phyloP scores from a whole-genome alignment of 2,888 invertebrate species.

The Pegoplata infirma region DNA sequence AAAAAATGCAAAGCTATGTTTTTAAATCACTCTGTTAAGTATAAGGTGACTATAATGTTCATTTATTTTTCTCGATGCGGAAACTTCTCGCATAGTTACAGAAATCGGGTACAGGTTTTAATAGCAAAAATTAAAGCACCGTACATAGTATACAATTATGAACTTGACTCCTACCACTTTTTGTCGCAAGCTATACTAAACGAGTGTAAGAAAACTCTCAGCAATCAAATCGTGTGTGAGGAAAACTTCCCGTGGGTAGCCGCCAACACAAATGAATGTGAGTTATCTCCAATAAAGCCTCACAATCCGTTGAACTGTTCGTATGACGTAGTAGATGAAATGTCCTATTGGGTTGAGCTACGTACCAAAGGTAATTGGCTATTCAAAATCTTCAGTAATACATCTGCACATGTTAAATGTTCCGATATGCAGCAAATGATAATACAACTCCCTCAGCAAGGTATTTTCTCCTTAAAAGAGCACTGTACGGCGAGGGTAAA shows the following conservation, averaged over 20 bases:
- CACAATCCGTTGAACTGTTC: not conserved
- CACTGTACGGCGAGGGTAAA: not conserved
- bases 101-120: not conserved
- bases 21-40: too few relatives aligned
- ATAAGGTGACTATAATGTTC: too few relatives aligned
- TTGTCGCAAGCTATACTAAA: not conserved
- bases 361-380: not conserved
- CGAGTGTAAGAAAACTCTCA: not conserved
- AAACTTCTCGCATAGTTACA: too few relatives aligned
- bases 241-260: too few relatives aligned
- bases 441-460: not conserved
- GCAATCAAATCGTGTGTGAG: too few relatives aligned
- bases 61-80: too few relatives aligned
- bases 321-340: too few relatives aligned
- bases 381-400: too few relatives aligned
- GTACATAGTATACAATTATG: too few relatives aligned
- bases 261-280: not conserved
- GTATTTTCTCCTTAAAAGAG: not conserved
- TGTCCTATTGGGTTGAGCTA: too few relatives aligned
- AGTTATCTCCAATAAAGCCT: not conserved
- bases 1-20: too few relatives aligned
- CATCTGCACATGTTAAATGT: not conserved
- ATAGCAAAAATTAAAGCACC: not conserved
- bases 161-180: not conserved
- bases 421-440: not conserved